phyloP scores from a whole-genome alignment of 2,113 vertebrate genomes.

The Cervus canadensis region DNA sequence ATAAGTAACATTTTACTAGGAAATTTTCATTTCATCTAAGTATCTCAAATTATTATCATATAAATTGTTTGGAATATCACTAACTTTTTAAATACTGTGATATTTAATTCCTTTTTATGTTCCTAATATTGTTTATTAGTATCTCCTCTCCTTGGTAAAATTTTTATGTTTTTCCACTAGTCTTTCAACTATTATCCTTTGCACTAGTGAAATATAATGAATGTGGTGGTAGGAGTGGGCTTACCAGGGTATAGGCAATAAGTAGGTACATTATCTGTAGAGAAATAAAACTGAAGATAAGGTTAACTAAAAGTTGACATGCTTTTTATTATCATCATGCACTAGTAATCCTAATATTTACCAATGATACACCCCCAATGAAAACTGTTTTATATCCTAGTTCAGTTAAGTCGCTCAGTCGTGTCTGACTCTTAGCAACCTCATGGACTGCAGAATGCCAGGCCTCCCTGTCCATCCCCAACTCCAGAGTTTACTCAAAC shows the following conservation, averaged over 20 bases:
- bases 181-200: neutral
- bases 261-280: neutral
- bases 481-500: neutral
- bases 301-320: neutral
- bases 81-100: neutral
- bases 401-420: neutral
- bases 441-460: neutral
- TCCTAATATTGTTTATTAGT: neutral
- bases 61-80: neutral
- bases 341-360: neutral
- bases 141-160: neutral
- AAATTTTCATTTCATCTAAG: neutral
- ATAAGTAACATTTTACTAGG: neutral
- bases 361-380: neutral
- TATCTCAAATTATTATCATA: neutral
- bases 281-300: neutral
- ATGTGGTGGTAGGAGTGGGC: neutral
- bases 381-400: neutral
- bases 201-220: neutral
- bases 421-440: neutral
- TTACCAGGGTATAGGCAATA: neutral
- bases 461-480: neutral
- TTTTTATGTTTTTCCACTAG: neutral
- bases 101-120: neutral
- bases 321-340: neutral